phyloP scores from a whole-genome alignment of 1,140 invertebrate genomes.

The Bursaphelenchus mucronatus region DNA sequence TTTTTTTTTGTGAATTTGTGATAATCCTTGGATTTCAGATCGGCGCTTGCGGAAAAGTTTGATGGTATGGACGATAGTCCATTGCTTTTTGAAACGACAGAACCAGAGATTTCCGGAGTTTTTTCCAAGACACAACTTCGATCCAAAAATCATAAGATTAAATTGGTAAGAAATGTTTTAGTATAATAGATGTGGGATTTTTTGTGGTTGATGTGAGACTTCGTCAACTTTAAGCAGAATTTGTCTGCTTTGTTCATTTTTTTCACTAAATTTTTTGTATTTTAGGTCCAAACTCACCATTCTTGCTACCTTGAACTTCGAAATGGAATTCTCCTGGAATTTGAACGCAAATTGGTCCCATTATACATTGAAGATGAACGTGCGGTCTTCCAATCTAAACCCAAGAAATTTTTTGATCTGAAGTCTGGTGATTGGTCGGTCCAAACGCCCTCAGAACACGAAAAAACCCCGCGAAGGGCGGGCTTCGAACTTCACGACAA shows the following conservation, averaged over 20 bases:
- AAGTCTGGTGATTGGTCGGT: neutral
- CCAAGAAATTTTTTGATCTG: conserved; percentile 8
- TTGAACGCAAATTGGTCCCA: conserved; percentile 5
- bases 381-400: neutral
- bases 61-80: conserved; percentile 10
- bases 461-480: neutral
- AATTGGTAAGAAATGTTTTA: conserved; percentile 4
- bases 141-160: neutral
- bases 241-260: too few relatives aligned
- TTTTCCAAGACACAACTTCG: conserved; percentile 13
- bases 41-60: neutral
- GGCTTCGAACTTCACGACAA: conserved; percentile 6
- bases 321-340: conserved; percentile 5
- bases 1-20: too few relatives aligned
- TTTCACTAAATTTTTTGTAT: too few relatives aligned
- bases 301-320: conserved; percentile 10
- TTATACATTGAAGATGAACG: conserved; percentile 9
- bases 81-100: neutral
- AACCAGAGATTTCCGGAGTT: conserved; percentile 9
- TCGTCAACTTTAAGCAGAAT: neutral
- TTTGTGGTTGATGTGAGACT: too few relatives aligned
- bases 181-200: too few relatives aligned
- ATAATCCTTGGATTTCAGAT: too few relatives aligned
- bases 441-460: neutral
- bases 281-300: conserved; percentile 14